Evolutionary conservation across 2,113 vertebrate genomes (phyloP).

Genomic region (Pionites leucogaster): DNA sequence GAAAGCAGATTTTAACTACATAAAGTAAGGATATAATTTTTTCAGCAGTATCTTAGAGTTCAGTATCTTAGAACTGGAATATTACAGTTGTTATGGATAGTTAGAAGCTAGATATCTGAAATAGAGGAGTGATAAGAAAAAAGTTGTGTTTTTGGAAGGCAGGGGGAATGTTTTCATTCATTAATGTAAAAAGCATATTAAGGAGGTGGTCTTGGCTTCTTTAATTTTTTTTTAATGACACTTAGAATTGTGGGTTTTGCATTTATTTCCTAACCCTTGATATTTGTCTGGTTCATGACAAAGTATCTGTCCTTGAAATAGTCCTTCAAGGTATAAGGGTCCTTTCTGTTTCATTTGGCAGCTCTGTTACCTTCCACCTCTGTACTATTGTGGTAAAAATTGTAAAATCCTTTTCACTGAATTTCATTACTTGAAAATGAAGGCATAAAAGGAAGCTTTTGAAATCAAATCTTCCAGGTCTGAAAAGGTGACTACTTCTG

Average conservation of each 20-base stretch:
- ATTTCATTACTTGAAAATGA: not conserved
- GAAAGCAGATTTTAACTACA: conserved; percentile 95
- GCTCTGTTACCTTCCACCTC: not conserved
- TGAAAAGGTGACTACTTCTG: not conserved
- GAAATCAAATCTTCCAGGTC: not conserved
- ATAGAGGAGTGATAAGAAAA: not conserved
- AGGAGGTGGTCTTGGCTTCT: not conserved
- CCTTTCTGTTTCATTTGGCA: not conserved
- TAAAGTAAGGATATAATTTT: conserved; percentile 78
- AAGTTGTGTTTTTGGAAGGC: not conserved
- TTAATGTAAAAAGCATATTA: not conserved
- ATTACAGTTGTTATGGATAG: not conserved
- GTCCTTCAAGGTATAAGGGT: not conserved
- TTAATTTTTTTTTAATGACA: not conserved
- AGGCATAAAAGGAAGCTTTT: not conserved
- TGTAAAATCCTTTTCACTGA: not conserved
- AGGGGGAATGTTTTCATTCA: not conserved
- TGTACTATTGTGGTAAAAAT: not conserved
- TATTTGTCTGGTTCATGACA: not conserved
- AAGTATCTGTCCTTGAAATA: not conserved
- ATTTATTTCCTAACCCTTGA: not conserved
- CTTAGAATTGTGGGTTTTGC: not conserved
- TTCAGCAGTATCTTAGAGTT: not conserved
- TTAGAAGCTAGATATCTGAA: not conserved
- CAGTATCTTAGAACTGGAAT: not conserved